These are phyloP conservation scores for Atta colombica DNA, from an alignment of 1,140 invertebrate species.

Conservation along the genomic window DNA sequence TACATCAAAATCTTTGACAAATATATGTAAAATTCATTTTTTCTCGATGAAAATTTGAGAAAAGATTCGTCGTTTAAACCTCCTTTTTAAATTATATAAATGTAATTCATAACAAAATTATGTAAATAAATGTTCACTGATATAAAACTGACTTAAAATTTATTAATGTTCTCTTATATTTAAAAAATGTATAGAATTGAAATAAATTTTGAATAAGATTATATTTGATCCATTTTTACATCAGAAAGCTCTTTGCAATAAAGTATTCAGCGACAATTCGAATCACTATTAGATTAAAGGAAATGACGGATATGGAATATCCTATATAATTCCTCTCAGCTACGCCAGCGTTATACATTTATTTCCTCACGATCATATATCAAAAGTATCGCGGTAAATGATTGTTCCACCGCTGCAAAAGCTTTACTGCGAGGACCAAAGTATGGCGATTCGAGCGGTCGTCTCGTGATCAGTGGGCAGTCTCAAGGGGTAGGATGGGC, in stretches of 20 bases:
- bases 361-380: slow-evolving; percentile 27
- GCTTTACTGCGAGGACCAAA: slow-evolving; percentile 35
- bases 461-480: slow-evolving; percentile 64
- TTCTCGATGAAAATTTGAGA: background rate
- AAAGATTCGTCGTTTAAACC: background rate
- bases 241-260: background rate
- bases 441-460: slow-evolving; percentile 53
- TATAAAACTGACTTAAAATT: background rate
- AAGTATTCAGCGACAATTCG: background rate
- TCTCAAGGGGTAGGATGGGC: slow-evolving; percentile 45
- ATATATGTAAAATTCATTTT: background rate
- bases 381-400: slow-evolving; percentile 51
- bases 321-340: background rate
- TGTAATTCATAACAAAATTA: background rate
- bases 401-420: slow-evolving; percentile 47
- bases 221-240: background rate
- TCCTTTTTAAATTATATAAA: slow-evolving; percentile 11
- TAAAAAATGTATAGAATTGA: background rate
- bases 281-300: background rate
- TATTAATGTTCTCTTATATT: too few species aligned
- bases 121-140: background rate
- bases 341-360: slow-evolving; percentile 36
- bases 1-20: background rate
- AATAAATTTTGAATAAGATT: background rate
- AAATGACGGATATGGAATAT: background rate